A percentile compares a stretch with the other conserved stretches of the same genome.
Conservation (phyloP, 2,888 invertebrate species). For the Zaprionus obscuricornis region DNA sequence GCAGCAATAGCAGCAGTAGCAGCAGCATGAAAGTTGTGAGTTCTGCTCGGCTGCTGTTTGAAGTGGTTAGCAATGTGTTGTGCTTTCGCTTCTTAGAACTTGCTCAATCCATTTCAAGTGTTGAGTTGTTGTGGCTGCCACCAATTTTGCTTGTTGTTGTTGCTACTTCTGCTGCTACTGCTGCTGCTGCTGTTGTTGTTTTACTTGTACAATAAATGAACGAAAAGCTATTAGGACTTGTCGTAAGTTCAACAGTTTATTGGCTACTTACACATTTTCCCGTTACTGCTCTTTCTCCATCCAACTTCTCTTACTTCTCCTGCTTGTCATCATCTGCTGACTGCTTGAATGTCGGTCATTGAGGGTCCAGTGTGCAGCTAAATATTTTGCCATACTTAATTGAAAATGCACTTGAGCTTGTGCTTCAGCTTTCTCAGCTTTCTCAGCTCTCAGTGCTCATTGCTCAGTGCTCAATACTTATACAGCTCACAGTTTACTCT, state of each 20-base stretch:
- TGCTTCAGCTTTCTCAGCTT: slow-evolving; percentile 4
- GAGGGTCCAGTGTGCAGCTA: slow-evolving; percentile 50
- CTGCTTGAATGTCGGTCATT: not conserved
- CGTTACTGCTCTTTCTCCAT: not conserved
- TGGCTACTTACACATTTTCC: slow-evolving; percentile 49
- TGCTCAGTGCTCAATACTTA: not conserved
- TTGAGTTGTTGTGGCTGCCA: slow-evolving; percentile 22
- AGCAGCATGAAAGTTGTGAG: no score
- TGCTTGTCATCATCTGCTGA: not conserved
- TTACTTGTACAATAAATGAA: slow-evolving; percentile 33
- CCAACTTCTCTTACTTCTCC: not conserved
- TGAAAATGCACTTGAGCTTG: slow-evolving; percentile 67
- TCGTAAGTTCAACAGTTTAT: slow-evolving; percentile 72
- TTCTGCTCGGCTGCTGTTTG: slow-evolving; percentile 27
- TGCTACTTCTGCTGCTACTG: slow-evolving; percentile 13
- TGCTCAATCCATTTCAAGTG: slow-evolving; percentile 35
- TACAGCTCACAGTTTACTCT: not conserved
- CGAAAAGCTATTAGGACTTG: slow-evolving; percentile 65
- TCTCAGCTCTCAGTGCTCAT: not conserved
- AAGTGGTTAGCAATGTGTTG: slow-evolving; percentile 45
- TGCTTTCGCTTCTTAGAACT: slow-evolving; percentile 18
- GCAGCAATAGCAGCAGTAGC: not conserved
- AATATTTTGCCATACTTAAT: slow-evolving; percentile 72
- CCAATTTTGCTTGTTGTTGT: not conserved
- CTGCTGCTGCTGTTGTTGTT: slow-evolving; percentile 6